phyloP scores from a whole-genome alignment of 2,113 vertebrate genomes.

The Pristiophorus japonicus region DNA sequence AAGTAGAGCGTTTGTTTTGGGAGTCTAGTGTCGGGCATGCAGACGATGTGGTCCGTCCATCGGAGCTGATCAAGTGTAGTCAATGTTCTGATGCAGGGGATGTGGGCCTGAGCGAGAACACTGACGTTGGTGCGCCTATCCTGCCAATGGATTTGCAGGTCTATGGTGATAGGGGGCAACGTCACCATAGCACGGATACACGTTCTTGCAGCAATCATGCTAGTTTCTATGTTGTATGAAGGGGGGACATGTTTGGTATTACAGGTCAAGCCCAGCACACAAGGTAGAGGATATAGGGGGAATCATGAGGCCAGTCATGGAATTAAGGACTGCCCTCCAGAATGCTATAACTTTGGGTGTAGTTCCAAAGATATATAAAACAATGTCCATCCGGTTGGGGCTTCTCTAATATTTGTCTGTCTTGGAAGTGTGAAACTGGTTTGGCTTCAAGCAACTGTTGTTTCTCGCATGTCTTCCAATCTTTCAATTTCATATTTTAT shows the following conservation, averaged over 20 bases:
- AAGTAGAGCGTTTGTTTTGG: too few species aligned
- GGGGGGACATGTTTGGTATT: background rate
- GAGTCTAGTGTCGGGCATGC: too few species aligned
- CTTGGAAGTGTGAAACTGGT: background rate
- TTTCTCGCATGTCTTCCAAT: background rate
- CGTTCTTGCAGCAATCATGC: background rate
- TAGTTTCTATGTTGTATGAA: background rate
- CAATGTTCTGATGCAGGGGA: too few species aligned
- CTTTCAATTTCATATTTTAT: background rate
- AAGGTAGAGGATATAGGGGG: background rate
- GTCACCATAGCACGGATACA: background rate
- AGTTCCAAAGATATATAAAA: background rate
- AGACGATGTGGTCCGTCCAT: too few species aligned
- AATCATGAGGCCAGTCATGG: background rate
- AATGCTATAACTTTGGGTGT: background rate
- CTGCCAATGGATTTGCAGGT: too few species aligned
- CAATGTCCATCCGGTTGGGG: background rate
- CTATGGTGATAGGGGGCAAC: background rate
- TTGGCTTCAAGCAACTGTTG: background rate
- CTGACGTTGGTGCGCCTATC: too few species aligned
- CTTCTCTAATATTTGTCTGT: background rate
- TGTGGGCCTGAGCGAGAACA: too few species aligned
- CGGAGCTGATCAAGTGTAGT: too few species aligned
- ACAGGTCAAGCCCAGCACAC: background rate
- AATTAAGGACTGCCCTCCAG: background rate